These are phyloP conservation scores for Eurosta solidaginis DNA, from an alignment of 1,140 invertebrate species.

Conservation along the genomic window DNA sequence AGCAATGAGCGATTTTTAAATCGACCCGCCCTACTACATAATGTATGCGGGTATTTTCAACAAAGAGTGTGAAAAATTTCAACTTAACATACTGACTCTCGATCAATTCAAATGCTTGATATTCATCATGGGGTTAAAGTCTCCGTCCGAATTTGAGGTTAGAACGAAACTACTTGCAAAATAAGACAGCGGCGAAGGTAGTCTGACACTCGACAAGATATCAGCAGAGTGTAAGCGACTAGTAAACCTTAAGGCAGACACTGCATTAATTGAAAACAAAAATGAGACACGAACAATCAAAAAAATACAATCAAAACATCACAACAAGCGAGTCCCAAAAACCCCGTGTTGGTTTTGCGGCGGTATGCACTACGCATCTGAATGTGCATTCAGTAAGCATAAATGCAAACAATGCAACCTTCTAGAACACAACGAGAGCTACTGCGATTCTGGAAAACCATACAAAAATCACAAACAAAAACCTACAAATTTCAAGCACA, in stretches of 20 bases:
- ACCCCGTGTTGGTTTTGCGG: neutral
- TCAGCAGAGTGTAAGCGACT: constrained; percentile 7
- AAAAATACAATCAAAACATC: too few species aligned
- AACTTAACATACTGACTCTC: neutral
- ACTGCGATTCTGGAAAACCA: neutral
- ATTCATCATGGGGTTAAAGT: constrained; percentile 1
- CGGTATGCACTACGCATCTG: neutral
- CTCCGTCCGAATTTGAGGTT: neutral
- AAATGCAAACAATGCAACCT: neutral
- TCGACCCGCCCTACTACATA: too few species aligned
- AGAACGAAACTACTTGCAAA: constrained; percentile 9
- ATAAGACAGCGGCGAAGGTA: neutral
- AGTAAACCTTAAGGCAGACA: neutral
- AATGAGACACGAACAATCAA: too few species aligned
- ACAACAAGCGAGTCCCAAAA: neutral
- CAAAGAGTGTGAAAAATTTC: constrained; percentile 29
- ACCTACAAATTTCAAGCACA: too few species aligned
- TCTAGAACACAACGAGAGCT: neutral
- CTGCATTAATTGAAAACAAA: neutral
- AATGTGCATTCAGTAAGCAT: neutral
- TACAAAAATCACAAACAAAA: too few species aligned
- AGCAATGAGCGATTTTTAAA: too few species aligned
- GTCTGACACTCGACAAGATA: too few species aligned
- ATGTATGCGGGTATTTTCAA: neutral
- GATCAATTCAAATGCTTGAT: constrained; percentile 33